Conservation (phyloP, 2,797 vertebrate genomes). For the Pseudochirops corinnae region DNA sequence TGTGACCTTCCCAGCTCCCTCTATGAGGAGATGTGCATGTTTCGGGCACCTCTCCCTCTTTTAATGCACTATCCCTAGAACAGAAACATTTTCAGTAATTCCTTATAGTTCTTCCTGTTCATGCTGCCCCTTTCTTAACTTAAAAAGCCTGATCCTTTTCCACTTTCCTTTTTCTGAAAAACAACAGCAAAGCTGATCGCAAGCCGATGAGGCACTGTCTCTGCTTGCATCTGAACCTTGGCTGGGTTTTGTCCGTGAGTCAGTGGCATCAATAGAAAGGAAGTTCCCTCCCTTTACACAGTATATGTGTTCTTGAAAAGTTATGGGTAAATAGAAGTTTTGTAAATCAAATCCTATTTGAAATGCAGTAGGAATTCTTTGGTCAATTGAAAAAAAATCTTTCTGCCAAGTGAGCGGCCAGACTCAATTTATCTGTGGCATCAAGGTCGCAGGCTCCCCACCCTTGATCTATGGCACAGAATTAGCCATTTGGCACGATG, state of each 20-base stretch:
- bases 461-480: neutral
- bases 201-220: neutral
- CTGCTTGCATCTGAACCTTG: neutral
- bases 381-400: neutral
- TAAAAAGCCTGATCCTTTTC: neutral
- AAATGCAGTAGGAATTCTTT: neutral
- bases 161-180: neutral
- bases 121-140: neutral
- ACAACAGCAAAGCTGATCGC: neutral
- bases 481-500: neutral
- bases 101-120: neutral
- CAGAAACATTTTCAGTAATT: neutral
- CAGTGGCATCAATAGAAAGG: neutral
- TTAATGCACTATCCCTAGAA: neutral
- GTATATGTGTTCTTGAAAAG: neutral
- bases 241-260: neutral
- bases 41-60: neutral
- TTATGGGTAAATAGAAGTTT: neutral
- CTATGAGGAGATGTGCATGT: neutral
- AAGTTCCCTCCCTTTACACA: neutral
- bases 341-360: neutral
- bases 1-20: neutral
- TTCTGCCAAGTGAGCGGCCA: neutral
- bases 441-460: no score
- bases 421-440: neutral